Conservation (phyloP, 30 jellyfish, hydroid and myxozoan species). For the Hydractinia symbiolongicarpus region DNA sequence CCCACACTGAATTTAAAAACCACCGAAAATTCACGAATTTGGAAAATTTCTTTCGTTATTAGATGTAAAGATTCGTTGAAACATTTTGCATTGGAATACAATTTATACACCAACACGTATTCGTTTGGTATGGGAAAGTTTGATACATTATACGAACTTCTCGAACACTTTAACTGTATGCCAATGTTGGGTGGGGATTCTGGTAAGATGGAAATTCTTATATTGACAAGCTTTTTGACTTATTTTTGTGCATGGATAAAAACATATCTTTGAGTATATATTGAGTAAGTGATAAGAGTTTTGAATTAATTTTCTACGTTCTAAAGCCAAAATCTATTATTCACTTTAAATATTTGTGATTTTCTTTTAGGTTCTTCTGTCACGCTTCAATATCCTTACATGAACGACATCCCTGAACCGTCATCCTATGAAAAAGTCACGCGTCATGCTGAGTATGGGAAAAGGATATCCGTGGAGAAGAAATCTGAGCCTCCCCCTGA, state of each 20-base stretch:
- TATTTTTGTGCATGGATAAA: too few relatives aligned
- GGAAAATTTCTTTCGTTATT: background rate
- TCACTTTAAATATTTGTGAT: background rate
- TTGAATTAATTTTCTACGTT: too few relatives aligned
- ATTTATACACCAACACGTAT: slow-evolving; percentile 25
- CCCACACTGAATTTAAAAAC: background rate
- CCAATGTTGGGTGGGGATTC: slow-evolving; percentile 83
- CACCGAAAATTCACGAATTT: background rate
- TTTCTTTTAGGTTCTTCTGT: slow-evolving; percentile 65
- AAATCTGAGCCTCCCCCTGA: slow-evolving; percentile 39
- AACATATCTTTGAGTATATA: too few relatives aligned
- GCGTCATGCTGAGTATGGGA: slow-evolving; percentile 89
- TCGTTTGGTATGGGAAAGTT: slow-evolving; percentile 74
- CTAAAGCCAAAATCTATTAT: background rate
- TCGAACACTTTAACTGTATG: slow-evolving; percentile 72
- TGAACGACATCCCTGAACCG: slow-evolving; percentile 68
- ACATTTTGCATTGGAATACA: slow-evolving; percentile 50
- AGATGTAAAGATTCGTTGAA: slow-evolving; percentile 73
- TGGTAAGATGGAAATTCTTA: slow-evolving; percentile 30
- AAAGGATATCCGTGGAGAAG: slow-evolving; percentile 15
- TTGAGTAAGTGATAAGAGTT: too few relatives aligned
- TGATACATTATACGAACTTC: slow-evolving; percentile 50
- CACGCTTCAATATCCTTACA: slow-evolving; percentile 67
- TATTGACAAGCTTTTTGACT: too few relatives aligned
- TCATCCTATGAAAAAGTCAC: slow-evolving; percentile 45